These are phyloP conservation scores for Pectinophora gossypiella DNA, from an alignment of 1,140 invertebrate genomes.

Conservation along the genomic window DNA sequence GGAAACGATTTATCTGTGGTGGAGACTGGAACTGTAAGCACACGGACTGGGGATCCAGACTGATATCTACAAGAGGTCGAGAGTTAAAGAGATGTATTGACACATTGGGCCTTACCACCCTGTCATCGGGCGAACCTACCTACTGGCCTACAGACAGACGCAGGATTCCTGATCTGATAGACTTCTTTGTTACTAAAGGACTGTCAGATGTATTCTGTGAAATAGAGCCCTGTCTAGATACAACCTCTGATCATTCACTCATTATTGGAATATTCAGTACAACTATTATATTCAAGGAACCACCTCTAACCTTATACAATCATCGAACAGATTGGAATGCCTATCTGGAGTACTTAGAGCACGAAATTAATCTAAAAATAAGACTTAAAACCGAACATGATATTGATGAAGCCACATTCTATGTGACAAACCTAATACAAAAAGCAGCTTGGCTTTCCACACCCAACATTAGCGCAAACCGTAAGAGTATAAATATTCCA, in stretches of 20 bases:
- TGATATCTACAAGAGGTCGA: conserved; percentile 16
- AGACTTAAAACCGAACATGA: neutral
- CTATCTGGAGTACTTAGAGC: neutral
- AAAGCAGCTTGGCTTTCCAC: neutral
- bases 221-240: neutral
- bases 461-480: neutral
- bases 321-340: neutral
- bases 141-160: conserved; percentile 1
- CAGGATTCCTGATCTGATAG: neutral
- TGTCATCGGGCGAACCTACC: conserved; percentile 19
- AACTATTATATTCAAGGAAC: neutral
- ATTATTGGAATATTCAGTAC: neutral
- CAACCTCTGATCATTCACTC: neutral
- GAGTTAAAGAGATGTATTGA: neutral
- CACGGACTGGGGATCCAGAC: conserved; percentile 26
- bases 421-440: neutral
- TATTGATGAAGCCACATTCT: neutral
- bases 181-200: neutral
- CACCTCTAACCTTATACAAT: neutral
- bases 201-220: neutral
- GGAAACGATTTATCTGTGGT: conserved; percentile 29
- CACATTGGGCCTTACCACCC: neutral
- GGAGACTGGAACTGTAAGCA: conserved; percentile 37
- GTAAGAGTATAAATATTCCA: neutral
- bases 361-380: neutral